phyloP scores from a whole-genome alignment of 2,888 invertebrate species.

The Adela reaumurella region DNA sequence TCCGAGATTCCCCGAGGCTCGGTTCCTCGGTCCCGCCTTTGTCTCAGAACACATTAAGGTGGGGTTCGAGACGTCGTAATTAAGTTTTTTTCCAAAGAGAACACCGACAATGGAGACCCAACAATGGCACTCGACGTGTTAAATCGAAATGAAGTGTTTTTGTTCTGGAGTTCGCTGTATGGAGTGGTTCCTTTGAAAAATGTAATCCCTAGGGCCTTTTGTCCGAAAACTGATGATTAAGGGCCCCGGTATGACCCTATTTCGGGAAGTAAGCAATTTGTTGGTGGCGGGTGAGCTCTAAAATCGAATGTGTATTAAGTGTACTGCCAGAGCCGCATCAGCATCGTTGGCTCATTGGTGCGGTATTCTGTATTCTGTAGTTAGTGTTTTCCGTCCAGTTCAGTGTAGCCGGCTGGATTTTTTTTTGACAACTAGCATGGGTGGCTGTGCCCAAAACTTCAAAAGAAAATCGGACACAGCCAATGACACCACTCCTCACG shows the following conservation, averaged over 20 bases:
- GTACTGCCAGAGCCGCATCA: no score
- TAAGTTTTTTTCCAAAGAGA: not conserved
- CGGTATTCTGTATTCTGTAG: no score
- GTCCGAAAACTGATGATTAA: not conserved
- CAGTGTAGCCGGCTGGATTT: no score
- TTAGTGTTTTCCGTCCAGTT: no score
- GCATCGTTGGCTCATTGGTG: no score
- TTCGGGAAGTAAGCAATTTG: not conserved
- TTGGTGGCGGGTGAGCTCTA: no score
- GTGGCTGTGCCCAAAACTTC: no score
- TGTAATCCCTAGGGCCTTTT: not conserved
- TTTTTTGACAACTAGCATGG: no score
- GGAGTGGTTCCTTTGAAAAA: not conserved
- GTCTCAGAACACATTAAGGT: not conserved
- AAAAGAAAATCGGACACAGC: no score
- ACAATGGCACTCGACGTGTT: not conserved
- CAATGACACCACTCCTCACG: no score
- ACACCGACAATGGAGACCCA: not conserved
- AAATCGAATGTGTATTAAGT: no score
- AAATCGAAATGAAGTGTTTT: not conserved
- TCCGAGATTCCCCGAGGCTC: no score
- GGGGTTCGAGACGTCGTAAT: not conserved
- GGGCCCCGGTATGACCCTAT: not conserved
- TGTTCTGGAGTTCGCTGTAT: not conserved
- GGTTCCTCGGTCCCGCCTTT: not conserved